Conservation (phyloP, 2,797 vertebrate species). For the Mormyrops attenuatus region DNA sequence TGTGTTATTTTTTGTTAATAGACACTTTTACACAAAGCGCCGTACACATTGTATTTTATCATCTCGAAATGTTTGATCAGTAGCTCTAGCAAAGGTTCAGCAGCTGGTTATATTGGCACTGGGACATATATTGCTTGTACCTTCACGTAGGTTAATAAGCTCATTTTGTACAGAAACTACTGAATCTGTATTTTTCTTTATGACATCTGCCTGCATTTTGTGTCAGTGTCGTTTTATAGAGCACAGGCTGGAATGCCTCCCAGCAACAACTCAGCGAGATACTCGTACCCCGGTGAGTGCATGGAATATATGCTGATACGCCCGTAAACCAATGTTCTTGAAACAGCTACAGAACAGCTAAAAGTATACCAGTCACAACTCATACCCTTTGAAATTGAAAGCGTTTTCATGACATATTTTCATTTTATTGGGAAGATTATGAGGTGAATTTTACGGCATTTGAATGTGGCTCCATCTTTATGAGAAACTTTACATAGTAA, state of each 20-base stretch:
- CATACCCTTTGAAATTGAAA: neutral
- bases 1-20: neutral
- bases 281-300: slow-evolving; percentile 8
- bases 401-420: neutral
- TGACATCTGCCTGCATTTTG: neutral
- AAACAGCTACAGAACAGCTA: neutral
- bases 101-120: neutral
- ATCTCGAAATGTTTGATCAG: neutral
- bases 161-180: neutral
- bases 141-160: neutral
- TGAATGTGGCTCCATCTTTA: neutral
- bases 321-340: neutral
- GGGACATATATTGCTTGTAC: neutral
- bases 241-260: slow-evolving; percentile 10
- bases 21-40: neutral
- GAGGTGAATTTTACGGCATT: neutral
- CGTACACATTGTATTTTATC: neutral
- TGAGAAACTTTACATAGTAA: neutral
- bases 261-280: neutral
- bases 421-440: neutral
- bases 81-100: neutral
- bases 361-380: neutral
- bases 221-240: slow-evolving; percentile 25
- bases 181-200: neutral
- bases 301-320: neutral